A percentile compares a stretch with the other conserved stretches of the same genome.
These are phyloP conservation scores for Hirtodrosophila duncani DNA, from an alignment of 2,888 invertebrate species.

Conservation along the genomic window DNA sequence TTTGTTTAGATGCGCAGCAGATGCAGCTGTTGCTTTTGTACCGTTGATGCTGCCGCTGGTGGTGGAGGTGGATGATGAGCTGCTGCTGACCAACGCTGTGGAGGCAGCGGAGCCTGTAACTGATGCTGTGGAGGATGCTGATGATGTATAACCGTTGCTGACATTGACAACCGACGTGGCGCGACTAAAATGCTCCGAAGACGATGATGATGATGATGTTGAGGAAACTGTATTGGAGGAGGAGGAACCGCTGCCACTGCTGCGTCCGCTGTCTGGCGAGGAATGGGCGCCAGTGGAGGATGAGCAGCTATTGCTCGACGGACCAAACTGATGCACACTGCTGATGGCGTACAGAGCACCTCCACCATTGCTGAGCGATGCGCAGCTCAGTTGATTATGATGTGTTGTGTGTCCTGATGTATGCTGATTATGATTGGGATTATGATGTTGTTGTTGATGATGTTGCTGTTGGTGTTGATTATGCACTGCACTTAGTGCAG, in stretches of 20 bases:
- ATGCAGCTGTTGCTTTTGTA: slow-evolving; percentile 56
- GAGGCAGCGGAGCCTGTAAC: too few species aligned
- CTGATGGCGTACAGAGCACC: slow-evolving; percentile 75
- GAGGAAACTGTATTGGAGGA: slow-evolving; percentile 49
- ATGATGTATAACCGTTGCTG: slow-evolving; percentile 34
- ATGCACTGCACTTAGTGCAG: slow-evolving; percentile 4
- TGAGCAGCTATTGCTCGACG: slow-evolving; percentile 63
- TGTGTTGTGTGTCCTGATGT: too few species aligned
- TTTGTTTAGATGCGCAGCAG: slow-evolving; percentile 68
- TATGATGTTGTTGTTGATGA: slow-evolving; percentile 17
- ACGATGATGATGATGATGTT: slow-evolving; percentile 59
- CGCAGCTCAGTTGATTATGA: slow-evolving; percentile 47
- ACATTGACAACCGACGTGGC: slow-evolving; percentile 41
- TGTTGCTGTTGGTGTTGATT: slow-evolving; percentile 14
- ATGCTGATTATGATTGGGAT: slow-evolving; percentile 24
- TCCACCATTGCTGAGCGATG: slow-evolving; percentile 76
- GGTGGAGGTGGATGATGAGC: too few species aligned
- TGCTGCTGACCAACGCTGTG: too few species aligned
- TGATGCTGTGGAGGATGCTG: too few species aligned
- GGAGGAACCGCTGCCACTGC: slow-evolving; percentile 48
- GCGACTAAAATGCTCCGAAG: slow-evolving; percentile 58
- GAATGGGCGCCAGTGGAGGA: slow-evolving; percentile 55
- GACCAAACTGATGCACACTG: slow-evolving; percentile 75
- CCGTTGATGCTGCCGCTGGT: slow-evolving; percentile 5
- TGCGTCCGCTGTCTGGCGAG: slow-evolving; percentile 65